Evolutionary conservation across 30 jellyfish, hydroid and myxozoan genomes (phyloP).

Genomic region (Aurelia aurita complex sp. Pacific): DNA sequence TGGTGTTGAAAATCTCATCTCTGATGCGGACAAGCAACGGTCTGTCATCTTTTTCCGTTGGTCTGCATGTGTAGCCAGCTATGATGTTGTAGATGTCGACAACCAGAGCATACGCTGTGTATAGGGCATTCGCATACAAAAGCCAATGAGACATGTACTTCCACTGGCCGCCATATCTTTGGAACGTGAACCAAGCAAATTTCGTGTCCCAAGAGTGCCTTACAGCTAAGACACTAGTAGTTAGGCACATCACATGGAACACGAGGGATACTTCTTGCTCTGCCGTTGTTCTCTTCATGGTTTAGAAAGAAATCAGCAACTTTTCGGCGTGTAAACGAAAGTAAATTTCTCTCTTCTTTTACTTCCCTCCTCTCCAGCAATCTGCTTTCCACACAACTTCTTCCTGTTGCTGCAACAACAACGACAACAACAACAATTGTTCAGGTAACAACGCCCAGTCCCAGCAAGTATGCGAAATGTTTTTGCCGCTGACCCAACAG

Average conservation of each 20-base stretch:
- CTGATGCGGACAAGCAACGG: conserved; percentile 25
- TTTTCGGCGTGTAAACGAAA: no score
- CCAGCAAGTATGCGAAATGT: no score
- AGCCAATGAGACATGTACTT: conserved; percentile 62
- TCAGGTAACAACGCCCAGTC: no score
- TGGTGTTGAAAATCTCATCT: conserved; percentile 34
- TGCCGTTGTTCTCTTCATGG: conserved; percentile 72
- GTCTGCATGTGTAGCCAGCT: conserved; percentile 32
- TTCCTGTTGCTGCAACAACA: no score
- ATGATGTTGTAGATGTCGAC: conserved; percentile 54
- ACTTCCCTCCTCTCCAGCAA: no score
- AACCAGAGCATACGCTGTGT: conserved; percentile 29
- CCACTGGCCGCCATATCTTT: conserved; percentile 64
- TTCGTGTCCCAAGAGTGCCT: conserved; percentile 5
- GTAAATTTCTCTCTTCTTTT: no score
- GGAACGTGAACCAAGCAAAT: conserved; percentile 48
- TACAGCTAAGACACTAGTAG: conserved; percentile 15
- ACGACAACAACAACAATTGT: no score
- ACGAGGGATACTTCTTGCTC: conserved; percentile 57
- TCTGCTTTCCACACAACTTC: no score
- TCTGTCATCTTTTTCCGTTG: conserved; percentile 28
- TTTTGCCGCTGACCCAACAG: no score
- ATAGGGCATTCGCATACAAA: conserved; percentile 17
- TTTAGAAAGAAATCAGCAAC: neutral
- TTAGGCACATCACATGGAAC: conserved; percentile 31